Evolutionary conservation across 35 echinoderm and acorn worm genomes (phyloP), one percentile per base, ranked within the genome.

Genomic region (Holothuria glaberrima): DNA sequence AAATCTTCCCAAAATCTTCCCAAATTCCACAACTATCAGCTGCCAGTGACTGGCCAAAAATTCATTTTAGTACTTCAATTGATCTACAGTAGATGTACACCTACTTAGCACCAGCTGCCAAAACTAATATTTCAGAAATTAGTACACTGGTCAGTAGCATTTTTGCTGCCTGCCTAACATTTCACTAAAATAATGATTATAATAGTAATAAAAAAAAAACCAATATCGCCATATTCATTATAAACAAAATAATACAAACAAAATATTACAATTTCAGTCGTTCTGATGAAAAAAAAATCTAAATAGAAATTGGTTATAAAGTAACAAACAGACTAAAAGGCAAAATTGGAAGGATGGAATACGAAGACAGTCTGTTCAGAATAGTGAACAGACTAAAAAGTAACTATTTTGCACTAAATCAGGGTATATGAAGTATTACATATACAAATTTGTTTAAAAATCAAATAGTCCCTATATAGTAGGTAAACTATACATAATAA

Each of bases 271-370:
- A 54, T 54, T 54, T 54, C 50, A 54, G 50, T 54, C 3, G 50
- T 54, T 54, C 50, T 54, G 10, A 36, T 16, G 56, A 84, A 61
- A 9, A 61, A 28, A 84, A 84, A 61, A 33, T 30, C 33, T 58
- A 63, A 62, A 84, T 57, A 60, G 33, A 63, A 84, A 61, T 30
- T 33, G 80, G 46, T 30, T 58, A 32, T 58, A 61, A 61, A 26
- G 36, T 28, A 80, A 48, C 75, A 48, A 82, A 82, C 17, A 52
- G 45, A 32, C 36, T 27, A n/a, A 54, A 84, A 84, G 80, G 80
- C 80, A 84, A 84, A 84, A 24, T 84, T 84, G 80, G 52, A 84
- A 84, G 80, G 80, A 84, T 84, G 80, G 80, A 84, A 84, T 84
- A 84, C 80, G 58, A 84, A 84, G 52, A 84, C 80, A 84, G 57